Evolutionary conservation across 2,888 invertebrate genomes (phyloP), one percentile per base, ranked within the genome.

Genomic region (Oscheius sp.): DNA sequence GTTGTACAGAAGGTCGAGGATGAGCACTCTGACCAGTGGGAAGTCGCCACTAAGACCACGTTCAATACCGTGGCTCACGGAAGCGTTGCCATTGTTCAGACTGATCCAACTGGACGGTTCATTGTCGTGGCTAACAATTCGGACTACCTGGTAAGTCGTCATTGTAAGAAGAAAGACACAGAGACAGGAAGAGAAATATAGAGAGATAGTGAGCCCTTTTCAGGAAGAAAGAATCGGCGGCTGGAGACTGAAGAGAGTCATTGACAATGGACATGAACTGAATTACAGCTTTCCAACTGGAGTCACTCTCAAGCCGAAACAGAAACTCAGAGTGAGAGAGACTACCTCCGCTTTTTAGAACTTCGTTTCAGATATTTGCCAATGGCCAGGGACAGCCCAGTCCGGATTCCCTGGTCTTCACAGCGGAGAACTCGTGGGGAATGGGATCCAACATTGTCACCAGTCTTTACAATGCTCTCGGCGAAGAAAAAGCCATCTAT

Each of bases 101-200:
- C 90, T 70, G 86, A 89, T 72, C 89, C 90, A 7, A 90, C 90
- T 75, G 91, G 91, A 68, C 90, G 90, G 76, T 91, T 86, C 85
- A 89, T 91, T 79, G 83, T 88, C 47, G 78, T 91, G 13, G 91
- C 91, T 85, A 91, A 91, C 85, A 91, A 90, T 29, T 88, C 89
- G 65, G 85, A 89, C 53, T 72, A 77, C 51, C 37, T 73, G 32
- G 78, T 78, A 33, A 48, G 75, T 66, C 2, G 42, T 10, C n/a
- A 2, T 57, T 10, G 2, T 32, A 13, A 21, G 33, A n/a, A 4
- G 3, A 11, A 11, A 3, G 29, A 53, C n/a, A 53, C 29, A 4
- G 21, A 21, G 21, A 21, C 21, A 21, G 21, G 21, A 21, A 21
- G 21, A 21, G 21, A 21, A 21, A 21, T 21, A 21, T 21, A 21